A percentile compares a stretch with the other conserved stretches of the same genome.
phyloP scores from a whole-genome alignment of 2,888 invertebrate genomes.

The Limnephilus auricula region DNA sequence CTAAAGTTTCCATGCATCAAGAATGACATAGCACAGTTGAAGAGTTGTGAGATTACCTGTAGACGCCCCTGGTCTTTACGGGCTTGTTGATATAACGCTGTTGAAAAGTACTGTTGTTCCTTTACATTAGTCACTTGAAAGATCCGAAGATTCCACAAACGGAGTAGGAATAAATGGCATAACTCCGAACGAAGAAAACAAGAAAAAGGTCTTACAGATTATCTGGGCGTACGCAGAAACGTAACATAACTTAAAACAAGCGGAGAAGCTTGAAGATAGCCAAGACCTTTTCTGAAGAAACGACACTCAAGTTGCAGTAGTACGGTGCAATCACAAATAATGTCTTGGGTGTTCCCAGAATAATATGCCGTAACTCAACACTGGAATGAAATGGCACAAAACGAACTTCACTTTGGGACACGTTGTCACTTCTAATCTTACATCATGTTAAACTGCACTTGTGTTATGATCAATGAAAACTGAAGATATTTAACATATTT shows the following conservation, averaged over 20 bases:
- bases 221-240: too few species aligned
- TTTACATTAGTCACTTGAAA: too few species aligned
- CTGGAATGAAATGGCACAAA: neutral
- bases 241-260: neutral
- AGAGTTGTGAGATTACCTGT: too few species aligned
- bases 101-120: neutral
- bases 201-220: too few species aligned
- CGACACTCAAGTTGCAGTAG: too few species aligned
- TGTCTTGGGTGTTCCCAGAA: neutral
- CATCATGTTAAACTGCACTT: neutral
- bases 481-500: neutral
- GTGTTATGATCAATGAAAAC: neutral
- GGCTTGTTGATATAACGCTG: neutral
- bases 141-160: too few species aligned
- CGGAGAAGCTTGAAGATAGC: neutral
- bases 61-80: neutral
- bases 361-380: neutral
- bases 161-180: too few species aligned
- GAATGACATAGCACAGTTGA: too few species aligned
- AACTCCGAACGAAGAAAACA: too few species aligned
- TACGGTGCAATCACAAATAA: neutral
- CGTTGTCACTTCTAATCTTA: neutral
- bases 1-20: too few species aligned
- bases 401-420: neutral
- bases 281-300: too few species aligned